A percentile compares a stretch with the other conserved stretches of the same genome.
Conservation (phyloP, 2,113 vertebrate genomes). For the Ameiurus melas region DNA sequence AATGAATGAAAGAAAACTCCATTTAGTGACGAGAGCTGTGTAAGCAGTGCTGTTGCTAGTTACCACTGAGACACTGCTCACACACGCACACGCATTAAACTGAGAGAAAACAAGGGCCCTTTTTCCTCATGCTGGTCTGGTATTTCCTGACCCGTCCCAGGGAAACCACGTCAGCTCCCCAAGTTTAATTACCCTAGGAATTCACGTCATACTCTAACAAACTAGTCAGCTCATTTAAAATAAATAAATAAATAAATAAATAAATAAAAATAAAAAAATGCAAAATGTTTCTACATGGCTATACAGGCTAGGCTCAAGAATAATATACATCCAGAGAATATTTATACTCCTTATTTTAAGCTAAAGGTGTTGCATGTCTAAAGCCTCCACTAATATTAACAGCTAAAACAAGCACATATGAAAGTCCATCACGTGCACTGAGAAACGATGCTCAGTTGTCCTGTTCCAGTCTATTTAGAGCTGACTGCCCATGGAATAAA, state of each 20-base stretch:
- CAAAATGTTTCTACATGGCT: not conserved
- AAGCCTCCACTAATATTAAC: slow-evolving; percentile 8
- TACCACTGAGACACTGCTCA: slow-evolving; percentile 31
- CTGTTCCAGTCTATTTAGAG: not conserved
- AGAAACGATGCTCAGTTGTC: not conserved
- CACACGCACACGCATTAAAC: slow-evolving; percentile 26
- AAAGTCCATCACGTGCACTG: not conserved
- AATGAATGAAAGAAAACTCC: slow-evolving; percentile 31
- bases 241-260: slow-evolving; percentile 53
- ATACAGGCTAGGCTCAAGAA: not conserved
- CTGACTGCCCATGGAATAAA: slow-evolving; percentile 18
- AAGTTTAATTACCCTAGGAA: slow-evolving; percentile 61
- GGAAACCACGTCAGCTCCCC: slow-evolving; percentile 61
- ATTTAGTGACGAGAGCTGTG: slow-evolving; percentile 24
- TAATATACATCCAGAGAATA: not conserved
- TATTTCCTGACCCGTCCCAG: slow-evolving; percentile 85
- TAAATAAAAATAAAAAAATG: slow-evolving; percentile 53
- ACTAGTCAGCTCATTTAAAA: slow-evolving; percentile 44
- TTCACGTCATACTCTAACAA: slow-evolving; percentile 48
- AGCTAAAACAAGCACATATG: not conserved
- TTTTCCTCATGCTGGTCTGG: slow-evolving; percentile 77
- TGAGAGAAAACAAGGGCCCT: slow-evolving; percentile 46
- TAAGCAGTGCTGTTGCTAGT: slow-evolving; percentile 37
- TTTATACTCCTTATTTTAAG: slow-evolving; percentile 3
- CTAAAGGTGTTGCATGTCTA: not conserved